These are phyloP conservation scores for Vulpes ferrilata DNA, from an alignment of 2,113 vertebrate species.

Conservation along the genomic window DNA sequence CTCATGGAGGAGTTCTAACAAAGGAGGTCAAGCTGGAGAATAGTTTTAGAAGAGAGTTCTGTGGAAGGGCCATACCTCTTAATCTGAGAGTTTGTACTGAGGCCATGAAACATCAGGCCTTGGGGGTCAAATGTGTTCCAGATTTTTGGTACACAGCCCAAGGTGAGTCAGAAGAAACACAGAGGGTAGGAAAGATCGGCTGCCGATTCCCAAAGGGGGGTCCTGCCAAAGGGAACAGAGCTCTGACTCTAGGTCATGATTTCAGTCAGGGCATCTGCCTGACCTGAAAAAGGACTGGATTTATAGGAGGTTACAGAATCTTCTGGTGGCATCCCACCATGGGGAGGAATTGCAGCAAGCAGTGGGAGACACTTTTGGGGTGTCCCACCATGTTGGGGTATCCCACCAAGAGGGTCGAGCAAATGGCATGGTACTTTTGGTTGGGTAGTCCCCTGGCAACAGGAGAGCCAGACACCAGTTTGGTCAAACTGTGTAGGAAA, in stretches of 20 bases:
- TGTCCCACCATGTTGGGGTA: background rate
- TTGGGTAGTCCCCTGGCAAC: background rate
- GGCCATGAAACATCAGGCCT: background rate
- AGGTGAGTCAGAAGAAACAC: background rate
- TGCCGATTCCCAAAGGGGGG: background rate
- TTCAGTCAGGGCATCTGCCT: background rate
- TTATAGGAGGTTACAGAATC: background rate
- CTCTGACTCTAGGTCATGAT: background rate
- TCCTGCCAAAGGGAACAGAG: background rate
- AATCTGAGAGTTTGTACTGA: background rate
- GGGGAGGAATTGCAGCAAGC: background rate
- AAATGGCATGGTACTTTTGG: background rate
- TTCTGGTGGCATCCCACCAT: background rate
- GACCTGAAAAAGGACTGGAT: background rate
- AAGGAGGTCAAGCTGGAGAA: background rate
- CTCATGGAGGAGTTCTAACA: background rate
- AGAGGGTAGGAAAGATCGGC: background rate
- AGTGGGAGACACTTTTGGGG: background rate
- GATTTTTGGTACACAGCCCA: background rate
- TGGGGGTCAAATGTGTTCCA: background rate
- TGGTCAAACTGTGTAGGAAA: background rate
- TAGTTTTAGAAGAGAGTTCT: background rate
- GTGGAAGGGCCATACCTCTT: background rate
- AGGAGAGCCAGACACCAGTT: background rate
- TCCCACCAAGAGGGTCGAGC: background rate